phyloP scores from a whole-genome alignment of 2,113 vertebrate species.

The Macrotus californicus region DNA sequence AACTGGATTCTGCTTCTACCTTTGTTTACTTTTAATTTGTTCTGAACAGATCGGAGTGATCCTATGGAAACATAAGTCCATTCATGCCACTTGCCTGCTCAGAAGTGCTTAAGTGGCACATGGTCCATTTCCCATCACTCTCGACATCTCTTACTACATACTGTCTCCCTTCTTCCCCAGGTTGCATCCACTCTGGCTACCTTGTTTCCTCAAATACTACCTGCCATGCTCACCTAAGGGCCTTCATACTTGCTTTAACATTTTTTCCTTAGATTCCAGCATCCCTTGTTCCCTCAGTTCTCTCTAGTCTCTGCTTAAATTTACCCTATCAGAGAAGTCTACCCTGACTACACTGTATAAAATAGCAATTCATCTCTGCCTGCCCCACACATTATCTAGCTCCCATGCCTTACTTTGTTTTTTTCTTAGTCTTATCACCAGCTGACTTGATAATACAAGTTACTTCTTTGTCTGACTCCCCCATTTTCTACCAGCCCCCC shows the following conservation, averaged over 20 bases:
- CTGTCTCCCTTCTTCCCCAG: not conserved
- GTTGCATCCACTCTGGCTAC: not conserved
- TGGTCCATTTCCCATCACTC: not conserved
- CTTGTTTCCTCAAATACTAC: not conserved
- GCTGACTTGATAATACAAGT: not conserved
- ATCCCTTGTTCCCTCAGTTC: not conserved
- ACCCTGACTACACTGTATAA: not conserved
- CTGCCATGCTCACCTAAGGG: not conserved
- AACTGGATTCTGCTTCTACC: not conserved
- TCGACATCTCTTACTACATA: not conserved
- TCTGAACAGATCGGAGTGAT: not conserved
- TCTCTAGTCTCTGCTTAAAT: not conserved
- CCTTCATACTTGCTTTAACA: not conserved
- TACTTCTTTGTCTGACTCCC: not conserved
- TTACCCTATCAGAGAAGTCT: not conserved
- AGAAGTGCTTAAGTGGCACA: not conserved
- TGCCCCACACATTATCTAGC: not conserved
- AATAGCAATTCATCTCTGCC: not conserved
- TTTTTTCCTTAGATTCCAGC: not conserved
- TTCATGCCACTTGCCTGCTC: not conserved
- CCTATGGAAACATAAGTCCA: not conserved
- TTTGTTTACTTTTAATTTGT: conserved; percentile 4
- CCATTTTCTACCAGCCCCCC: no score
- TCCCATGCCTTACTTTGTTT: not conserved
- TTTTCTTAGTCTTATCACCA: not conserved